Conservation (phyloP, 2,113 vertebrate species). For the Daboia siamensis region DNA sequence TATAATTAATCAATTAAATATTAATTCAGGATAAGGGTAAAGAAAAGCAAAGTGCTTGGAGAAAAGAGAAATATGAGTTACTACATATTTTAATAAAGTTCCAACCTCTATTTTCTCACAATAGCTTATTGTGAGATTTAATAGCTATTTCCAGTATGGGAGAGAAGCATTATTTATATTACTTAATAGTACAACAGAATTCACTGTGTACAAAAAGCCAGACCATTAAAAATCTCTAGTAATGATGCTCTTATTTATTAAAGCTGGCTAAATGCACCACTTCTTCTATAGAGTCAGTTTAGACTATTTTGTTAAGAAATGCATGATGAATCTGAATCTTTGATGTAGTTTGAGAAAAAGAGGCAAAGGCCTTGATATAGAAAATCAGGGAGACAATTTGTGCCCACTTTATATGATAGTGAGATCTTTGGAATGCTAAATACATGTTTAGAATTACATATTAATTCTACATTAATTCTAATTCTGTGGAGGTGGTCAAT, state of each 20-base stretch:
- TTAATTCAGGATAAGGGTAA: background rate
- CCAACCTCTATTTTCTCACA: background rate
- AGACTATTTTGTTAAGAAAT: background rate
- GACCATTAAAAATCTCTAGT: background rate
- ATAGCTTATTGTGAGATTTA: too few relatives aligned
- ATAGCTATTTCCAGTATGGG: background rate
- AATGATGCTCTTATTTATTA: background rate
- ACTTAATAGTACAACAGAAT: too few relatives aligned
- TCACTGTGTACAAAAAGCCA: background rate
- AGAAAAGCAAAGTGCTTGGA: constrained; percentile 5
- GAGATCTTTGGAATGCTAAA: background rate
- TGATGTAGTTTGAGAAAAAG: background rate
- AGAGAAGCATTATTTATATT: background rate
- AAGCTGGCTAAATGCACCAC: background rate
- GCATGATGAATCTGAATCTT: background rate
- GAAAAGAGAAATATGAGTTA: background rate
- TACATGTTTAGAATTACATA: too few relatives aligned
- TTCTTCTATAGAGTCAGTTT: background rate
- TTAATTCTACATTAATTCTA: too few relatives aligned
- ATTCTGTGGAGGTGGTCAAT: too few relatives aligned
- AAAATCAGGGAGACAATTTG: background rate
- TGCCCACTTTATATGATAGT: background rate
- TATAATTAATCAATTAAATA: constrained; percentile 16
- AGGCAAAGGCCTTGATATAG: background rate
- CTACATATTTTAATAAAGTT: background rate